These are phyloP conservation scores for Vombatus ursinus DNA, from an alignment of 2,113 vertebrate genomes.

Conservation along the genomic window DNA sequence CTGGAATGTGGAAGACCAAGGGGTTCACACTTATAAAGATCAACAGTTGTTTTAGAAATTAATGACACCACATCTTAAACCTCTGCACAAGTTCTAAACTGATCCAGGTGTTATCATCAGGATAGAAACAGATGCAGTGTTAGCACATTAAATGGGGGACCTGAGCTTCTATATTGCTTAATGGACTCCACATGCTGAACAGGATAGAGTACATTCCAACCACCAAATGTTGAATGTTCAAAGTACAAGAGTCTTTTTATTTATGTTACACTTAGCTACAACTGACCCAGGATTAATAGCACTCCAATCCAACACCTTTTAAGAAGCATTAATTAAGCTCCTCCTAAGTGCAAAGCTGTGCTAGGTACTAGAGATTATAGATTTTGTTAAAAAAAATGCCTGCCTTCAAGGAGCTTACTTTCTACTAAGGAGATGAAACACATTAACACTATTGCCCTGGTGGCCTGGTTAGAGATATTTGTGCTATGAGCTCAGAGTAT, in stretches of 20 bases:
- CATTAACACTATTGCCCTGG: background rate
- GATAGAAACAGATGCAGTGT: constrained; percentile 81
- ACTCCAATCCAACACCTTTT: background rate
- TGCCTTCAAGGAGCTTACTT: background rate
- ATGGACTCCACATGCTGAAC: constrained; percentile 82
- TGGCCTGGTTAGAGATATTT: background rate
- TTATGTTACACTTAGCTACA: constrained; percentile 43
- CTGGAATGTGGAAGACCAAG: constrained; percentile 69
- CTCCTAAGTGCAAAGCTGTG: background rate
- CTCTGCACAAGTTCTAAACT: constrained; percentile 80
- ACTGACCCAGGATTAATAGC: background rate
- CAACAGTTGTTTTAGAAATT: constrained; percentile 84
- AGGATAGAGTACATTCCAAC: constrained; percentile 65
- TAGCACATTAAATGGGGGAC: constrained; percentile 79
- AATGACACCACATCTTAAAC: constrained; percentile 79
- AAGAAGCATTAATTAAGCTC: background rate
- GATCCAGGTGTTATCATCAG: constrained; percentile 84
- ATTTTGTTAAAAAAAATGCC: background rate
- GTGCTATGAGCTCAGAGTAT: background rate
- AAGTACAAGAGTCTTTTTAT: constrained; percentile 70
- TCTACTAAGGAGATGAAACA: background rate
- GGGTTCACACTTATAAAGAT: constrained; percentile 73
- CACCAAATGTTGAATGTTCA: constrained; percentile 71
- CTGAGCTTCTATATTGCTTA: constrained; percentile 73
- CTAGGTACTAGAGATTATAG: background rate